Base-by-base conservation (phyloP, 2,797 vertebrate genomes). In the Sebastes aleutianus region DNA sequence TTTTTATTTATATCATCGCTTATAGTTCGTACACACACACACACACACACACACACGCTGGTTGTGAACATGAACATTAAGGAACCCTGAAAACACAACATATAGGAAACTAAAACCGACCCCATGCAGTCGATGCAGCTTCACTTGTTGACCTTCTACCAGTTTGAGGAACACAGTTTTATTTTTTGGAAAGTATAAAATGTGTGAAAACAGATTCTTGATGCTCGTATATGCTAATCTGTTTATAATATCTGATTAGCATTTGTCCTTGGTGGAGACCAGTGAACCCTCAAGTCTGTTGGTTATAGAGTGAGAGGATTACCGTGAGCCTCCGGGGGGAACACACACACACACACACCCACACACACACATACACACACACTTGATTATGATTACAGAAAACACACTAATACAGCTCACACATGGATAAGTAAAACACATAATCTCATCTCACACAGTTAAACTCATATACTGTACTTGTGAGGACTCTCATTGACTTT, bases 241-340 rank as follows among this genome's bases (percentile, higher is more conserved):
- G 10, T 39, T 73, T n/a, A 9, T 58, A 73, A 78, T 80, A 63
- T 81, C 65, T 83, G 71, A 76, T 88, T 85, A 73, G 70, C 58
- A 80, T 88, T 78, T 61, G 68, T 80, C 78, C 86, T 85, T 78
- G 70, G 43, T 66, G 62, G 72, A 77, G 53, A 70, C 65, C 66
- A 56, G 36, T 67, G 73, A 74, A 43, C 79, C 75, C 56, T 77
- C 31, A 58, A 74, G 62, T 67, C 61, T 75, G 57, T 63, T 82
- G 61, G 79, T 54, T 70, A 58, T 13, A 27, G 29, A 76, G 69
- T 54, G 34, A 74, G 27, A 54, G 70, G 69, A 74, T 74, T 70
- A 70, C 26, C 13, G 61, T 32, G 2, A 53, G 73, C 26, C 1
- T 14, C 24, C 53, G 4, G 66, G 36, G 29, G 50, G 20, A 34